Evolutionary conservation across 2,797 vertebrate species (phyloP).

Genomic region (Pelodytes ibericus): DNA sequence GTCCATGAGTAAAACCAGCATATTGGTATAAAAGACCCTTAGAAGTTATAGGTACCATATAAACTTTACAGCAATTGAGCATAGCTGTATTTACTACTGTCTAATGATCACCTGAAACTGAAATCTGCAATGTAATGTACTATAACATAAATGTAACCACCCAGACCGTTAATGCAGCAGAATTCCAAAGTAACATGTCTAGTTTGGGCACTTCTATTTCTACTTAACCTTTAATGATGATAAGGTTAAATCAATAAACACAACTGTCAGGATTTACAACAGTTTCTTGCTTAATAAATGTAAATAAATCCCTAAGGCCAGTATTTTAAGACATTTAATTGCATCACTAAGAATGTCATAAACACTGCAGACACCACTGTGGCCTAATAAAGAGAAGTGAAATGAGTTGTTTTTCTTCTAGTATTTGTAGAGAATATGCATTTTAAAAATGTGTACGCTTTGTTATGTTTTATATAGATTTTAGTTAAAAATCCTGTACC

Average conservation of each 20-base stretch:
- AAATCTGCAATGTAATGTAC: not conserved
- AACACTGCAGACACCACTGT: not conserved
- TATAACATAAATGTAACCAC: not conserved
- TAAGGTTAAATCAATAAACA: not conserved
- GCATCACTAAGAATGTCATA: constrained; percentile 1
- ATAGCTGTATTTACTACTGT: not conserved
- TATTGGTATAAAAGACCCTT: not conserved
- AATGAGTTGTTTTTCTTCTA: not conserved
- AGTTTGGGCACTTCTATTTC: not conserved
- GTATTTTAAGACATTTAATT: not conserved
- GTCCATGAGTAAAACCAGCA: too few species aligned
- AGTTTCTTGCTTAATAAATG: not conserved
- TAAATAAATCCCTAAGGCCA: not conserved
- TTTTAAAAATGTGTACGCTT: too few species aligned
- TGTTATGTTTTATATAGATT: too few species aligned
- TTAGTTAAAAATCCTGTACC: too few species aligned
- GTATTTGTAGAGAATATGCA: not conserved
- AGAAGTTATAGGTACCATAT: not conserved
- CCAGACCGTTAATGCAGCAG: not conserved
- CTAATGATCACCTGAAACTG: not conserved
- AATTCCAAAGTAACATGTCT: not conserved
- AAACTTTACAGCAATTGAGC: not conserved
- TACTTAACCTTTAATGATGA: not conserved
- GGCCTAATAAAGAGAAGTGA: not conserved
- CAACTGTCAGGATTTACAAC: not conserved